Conservation (phyloP, 2,797 vertebrate species). For the Uromys caudimaculatus region DNA sequence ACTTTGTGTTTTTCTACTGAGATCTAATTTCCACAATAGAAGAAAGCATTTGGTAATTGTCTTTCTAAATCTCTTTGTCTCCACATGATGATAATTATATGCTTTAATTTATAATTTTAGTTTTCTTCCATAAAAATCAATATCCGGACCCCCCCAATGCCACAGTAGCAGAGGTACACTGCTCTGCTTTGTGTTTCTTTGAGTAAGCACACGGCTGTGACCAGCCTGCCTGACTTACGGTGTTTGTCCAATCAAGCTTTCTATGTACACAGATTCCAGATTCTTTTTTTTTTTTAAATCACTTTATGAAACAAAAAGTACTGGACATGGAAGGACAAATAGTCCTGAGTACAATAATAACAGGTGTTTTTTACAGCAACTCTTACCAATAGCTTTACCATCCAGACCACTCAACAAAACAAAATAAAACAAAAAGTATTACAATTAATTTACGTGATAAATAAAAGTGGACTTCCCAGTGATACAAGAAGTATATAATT, state of each 20-base stretch:
- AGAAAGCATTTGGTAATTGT: no score
- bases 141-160: accelerated
- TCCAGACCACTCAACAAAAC: neutral
- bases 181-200: neutral
- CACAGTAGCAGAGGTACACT: neutral
- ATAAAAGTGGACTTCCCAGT: neutral
- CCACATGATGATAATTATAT: neutral
- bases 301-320: neutral
- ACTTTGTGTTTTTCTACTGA: neutral
- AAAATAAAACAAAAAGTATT: neutral
- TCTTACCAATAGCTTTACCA: neutral
- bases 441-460: neutral
- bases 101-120: neutral
- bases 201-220: neutral
- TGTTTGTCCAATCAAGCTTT: neutral
- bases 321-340: neutral
- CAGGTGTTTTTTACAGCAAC: neutral
- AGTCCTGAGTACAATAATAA: neutral
- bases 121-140: neutral
- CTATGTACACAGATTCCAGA: neutral
- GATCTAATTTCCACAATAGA: neutral
- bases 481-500: neutral
- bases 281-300: no score
- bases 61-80: neutral
- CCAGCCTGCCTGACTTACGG: accelerated